phyloP scores from a whole-genome alignment of 2,113 vertebrate species.

The Sterna hirundo region DNA sequence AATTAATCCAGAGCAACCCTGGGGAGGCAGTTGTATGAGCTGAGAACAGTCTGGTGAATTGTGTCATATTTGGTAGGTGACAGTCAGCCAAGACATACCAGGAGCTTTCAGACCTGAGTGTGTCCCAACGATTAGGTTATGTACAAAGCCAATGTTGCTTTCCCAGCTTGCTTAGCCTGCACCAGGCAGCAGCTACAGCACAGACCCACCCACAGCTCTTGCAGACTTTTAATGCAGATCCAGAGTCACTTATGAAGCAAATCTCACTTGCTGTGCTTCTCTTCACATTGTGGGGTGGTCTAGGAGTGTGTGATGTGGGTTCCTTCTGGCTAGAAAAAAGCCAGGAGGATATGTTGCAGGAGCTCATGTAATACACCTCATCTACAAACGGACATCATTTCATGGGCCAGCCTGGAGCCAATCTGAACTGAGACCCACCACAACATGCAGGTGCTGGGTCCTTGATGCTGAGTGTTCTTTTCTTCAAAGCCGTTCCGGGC shows the following conservation, averaged over 20 bases:
- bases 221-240: not conserved
- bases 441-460: fast-evolving
- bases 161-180: not conserved
- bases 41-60: not conserved
- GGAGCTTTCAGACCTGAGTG: not conserved
- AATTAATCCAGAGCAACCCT: not conserved
- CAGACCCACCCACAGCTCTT: not conserved
- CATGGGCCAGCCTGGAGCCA: not conserved
- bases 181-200: not conserved
- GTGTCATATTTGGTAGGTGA: not conserved
- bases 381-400: not conserved
- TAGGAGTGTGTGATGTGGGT: not conserved
- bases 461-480: not conserved
- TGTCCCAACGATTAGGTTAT: not conserved
- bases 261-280: not conserved
- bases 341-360: not conserved
- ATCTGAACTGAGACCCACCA: not conserved
- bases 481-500: not conserved
- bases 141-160: not conserved
- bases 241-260: not conserved
- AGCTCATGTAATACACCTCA: not conserved
- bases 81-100: not conserved
- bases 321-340: not conserved
- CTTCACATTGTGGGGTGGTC: not conserved
- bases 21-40: not conserved